Evolutionary conservation across 2,888 invertebrate species (phyloP).

Genomic region (Drosophila borborema): DNA sequence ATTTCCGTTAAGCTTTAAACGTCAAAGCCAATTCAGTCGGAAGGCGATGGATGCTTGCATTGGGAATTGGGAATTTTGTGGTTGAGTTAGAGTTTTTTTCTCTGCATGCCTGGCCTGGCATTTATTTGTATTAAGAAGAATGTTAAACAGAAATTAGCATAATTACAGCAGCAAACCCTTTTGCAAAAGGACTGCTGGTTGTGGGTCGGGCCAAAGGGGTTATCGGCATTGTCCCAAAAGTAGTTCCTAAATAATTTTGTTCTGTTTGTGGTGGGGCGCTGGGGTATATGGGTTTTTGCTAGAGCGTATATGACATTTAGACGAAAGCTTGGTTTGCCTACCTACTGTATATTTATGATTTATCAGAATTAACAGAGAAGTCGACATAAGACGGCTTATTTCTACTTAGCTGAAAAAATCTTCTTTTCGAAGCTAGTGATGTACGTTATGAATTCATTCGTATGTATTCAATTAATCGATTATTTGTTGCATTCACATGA

Average conservation of each 20-base stretch:
- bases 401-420: no score
- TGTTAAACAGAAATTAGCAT: constrained; percentile 70
- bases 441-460: no score
- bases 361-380: neutral
- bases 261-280: constrained; percentile 42
- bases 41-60: constrained; percentile 13
- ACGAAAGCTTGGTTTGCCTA: neutral
- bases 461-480: neutral
- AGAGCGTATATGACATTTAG: no score
- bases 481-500: neutral
- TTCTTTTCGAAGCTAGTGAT: no score
- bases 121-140: constrained; percentile 46
- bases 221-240: constrained; percentile 27
- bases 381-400: no score
- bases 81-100: neutral
- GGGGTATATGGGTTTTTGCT: neutral
- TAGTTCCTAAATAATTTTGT: constrained; percentile 66
- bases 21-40: constrained; percentile 10
- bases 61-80: constrained; percentile 4
- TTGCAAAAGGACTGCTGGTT: constrained; percentile 23
- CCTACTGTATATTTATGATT: neutral
- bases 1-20: constrained; percentile 32
- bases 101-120: constrained; percentile 1
- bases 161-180: constrained; percentile 68
- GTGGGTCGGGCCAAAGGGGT: constrained; percentile 1